phyloP scores from a whole-genome alignment of 2,888 invertebrate genomes.

The Callyntrura sp. region DNA sequence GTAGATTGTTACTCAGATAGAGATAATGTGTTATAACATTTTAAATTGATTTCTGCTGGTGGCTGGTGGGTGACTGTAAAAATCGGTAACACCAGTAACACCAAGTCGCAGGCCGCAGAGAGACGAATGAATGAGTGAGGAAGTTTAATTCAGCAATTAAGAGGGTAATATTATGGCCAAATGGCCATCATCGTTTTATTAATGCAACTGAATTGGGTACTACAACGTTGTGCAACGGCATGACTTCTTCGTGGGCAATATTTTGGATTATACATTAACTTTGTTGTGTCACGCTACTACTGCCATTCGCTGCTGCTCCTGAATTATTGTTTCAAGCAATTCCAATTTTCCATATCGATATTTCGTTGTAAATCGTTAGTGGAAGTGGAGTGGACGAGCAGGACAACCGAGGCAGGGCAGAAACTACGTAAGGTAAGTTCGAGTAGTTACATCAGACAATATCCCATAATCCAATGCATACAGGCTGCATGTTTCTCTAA shows the following conservation, averaged over 20 bases:
- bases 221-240: not conserved
- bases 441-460: too few species aligned
- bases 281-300: slow-evolving; percentile 8
- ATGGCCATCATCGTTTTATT: slow-evolving; percentile 23
- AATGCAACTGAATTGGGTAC: slow-evolving; percentile 25
- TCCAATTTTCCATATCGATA: not conserved
- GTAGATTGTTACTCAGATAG: not conserved
- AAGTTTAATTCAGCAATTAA: slow-evolving; percentile 70
- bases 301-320: not conserved
- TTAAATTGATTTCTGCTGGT: slow-evolving; percentile 6
- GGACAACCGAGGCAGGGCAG: too few species aligned
- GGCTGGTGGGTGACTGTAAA: not conserved
- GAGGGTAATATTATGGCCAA: not conserved
- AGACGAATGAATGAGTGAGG: slow-evolving; percentile 22
- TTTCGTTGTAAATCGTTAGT: not conserved
- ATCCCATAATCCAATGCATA: too few species aligned
- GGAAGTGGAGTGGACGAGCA: not conserved
- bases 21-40: not conserved
- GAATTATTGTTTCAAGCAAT: slow-evolving; percentile 26
- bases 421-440: too few species aligned
- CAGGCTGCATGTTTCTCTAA: too few species aligned
- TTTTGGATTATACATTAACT: not conserved
- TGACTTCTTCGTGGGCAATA: not conserved
- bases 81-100: not conserved
- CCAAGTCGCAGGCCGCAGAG: too few species aligned